These are phyloP conservation scores for Neosalanx taihuensis DNA, from an alignment of 2,797 vertebrate species.

Conservation along the genomic window DNA sequence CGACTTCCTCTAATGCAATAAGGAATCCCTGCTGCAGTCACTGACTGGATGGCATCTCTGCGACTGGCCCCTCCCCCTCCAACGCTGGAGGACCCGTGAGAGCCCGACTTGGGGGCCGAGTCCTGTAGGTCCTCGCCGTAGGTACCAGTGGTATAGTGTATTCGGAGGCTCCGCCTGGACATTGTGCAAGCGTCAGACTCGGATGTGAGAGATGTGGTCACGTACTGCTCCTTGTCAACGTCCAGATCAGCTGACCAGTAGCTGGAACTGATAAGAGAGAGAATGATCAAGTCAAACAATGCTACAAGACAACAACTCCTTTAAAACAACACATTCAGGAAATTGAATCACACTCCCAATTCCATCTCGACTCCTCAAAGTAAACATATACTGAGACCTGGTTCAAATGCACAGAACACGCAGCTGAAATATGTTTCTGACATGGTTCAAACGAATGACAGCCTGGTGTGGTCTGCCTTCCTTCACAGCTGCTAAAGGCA, in stretches of 20 bases:
- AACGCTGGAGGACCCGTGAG: constrained; percentile 49
- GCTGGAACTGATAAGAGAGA: constrained; percentile 75
- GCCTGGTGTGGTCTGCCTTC: too few relatives aligned
- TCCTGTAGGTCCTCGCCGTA: constrained; percentile 59
- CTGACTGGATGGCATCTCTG: constrained; percentile 36
- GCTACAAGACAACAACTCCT: neutral
- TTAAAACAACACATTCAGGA: too few relatives aligned
- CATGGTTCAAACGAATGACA: neutral
- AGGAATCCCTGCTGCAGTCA: neutral
- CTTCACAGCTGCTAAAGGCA: neutral
- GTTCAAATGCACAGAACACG: neutral
- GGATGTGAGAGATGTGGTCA: constrained; percentile 49
- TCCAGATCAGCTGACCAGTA: constrained; percentile 76
- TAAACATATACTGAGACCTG: too few relatives aligned
- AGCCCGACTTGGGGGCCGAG: constrained; percentile 40
- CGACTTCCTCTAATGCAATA: neutral
- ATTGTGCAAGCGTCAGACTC: constrained; percentile 78
- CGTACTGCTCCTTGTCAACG: constrained; percentile 75
- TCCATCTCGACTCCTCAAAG: too few relatives aligned
- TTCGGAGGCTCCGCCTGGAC: constrained; percentile 87
- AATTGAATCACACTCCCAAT: too few relatives aligned
- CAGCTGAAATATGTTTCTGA: neutral
- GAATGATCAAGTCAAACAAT: neutral
- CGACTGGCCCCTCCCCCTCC: constrained; percentile 24
- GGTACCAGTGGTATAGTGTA: constrained; percentile 45